These are phyloP conservation scores for Latheticus oryzae DNA, from an alignment of 2,888 invertebrate species.

Conservation along the genomic window DNA sequence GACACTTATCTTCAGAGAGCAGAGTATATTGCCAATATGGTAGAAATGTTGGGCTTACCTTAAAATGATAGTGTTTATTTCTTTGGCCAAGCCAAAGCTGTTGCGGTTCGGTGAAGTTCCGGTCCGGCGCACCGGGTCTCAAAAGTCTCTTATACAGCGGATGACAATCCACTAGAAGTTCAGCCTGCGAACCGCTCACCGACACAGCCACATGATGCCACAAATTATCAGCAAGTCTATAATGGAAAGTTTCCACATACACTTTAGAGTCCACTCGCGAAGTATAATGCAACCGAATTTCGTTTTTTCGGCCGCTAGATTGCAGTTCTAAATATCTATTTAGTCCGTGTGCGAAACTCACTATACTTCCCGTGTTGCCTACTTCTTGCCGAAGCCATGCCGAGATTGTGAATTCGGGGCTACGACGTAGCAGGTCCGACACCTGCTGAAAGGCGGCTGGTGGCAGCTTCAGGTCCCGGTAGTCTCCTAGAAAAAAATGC, in stretches of 20 bases:
- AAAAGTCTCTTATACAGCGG: conserved; percentile 85
- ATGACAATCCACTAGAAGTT: conserved; percentile 88
- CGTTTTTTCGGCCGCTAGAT: conserved; percentile 88
- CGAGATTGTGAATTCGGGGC: conserved; percentile 84
- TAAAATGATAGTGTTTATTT: conserved; percentile 87
- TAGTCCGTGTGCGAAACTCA: conserved; percentile 84
- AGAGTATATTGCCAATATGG: not conserved
- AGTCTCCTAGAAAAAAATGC: conserved; percentile 73
- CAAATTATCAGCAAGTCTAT: conserved; percentile 85
- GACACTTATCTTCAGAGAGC: not conserved
- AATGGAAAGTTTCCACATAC: conserved; percentile 88
- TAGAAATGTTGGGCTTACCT: conserved; percentile 81
- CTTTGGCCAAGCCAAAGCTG: conserved; percentile 90
- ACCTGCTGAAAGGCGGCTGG: conserved; percentile 76
- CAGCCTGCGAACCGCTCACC: conserved; percentile 85
- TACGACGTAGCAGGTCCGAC: conserved; percentile 75
- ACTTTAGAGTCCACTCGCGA: conserved; percentile 74
- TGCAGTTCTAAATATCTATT: conserved; percentile 87
- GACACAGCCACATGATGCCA: conserved; percentile 91
- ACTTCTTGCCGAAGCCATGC: conserved; percentile 83
- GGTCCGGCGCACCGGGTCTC: conserved; percentile 76
- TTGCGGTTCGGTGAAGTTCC: conserved; percentile 80
- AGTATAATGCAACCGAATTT: conserved; percentile 86
- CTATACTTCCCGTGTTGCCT: conserved; percentile 84
- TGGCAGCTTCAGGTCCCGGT: conserved; percentile 79